These are phyloP conservation scores for Dicrostonyx torquatus DNA, from an alignment of 2,797 vertebrate species.

Conservation along the genomic window DNA sequence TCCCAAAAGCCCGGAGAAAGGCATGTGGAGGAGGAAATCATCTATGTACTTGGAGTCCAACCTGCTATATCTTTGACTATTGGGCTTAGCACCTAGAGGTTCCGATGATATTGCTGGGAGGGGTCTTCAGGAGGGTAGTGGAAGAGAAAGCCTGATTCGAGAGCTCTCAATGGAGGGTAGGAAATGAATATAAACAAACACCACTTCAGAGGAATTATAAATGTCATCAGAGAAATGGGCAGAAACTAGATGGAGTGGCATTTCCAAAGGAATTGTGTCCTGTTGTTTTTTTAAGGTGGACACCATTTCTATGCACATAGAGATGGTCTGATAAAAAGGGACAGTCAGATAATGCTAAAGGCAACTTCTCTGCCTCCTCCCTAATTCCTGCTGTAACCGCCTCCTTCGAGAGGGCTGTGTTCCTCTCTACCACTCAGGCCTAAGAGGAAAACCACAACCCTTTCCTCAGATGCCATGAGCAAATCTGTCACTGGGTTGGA, in stretches of 20 bases:
- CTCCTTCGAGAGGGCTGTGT: neutral
- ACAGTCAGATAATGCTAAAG: neutral
- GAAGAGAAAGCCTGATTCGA: neutral
- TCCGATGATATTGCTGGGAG: neutral
- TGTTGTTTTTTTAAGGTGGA: neutral
- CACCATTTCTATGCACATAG: neutral
- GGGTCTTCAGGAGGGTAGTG: neutral
- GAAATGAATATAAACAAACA: neutral
- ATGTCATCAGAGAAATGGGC: neutral
- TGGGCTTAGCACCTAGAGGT: neutral
- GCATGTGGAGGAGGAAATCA: neutral
- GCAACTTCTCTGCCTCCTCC: neutral
- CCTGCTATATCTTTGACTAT: neutral
- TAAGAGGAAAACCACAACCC: neutral
- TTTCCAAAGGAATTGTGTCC: neutral
- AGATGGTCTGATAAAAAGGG: neutral
- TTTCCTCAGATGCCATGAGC: slow-evolving; percentile 28
- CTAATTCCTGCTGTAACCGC: neutral
- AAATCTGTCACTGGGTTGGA: slow-evolving; percentile 45
- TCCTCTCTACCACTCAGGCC: neutral
- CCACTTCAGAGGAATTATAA: neutral
- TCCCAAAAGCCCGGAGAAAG: neutral
- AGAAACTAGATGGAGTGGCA: neutral
- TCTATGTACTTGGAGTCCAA: neutral
- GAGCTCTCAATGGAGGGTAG: neutral